Conservation (phyloP, 2,888 invertebrate species). For the Deladenus siricidicola region DNA sequence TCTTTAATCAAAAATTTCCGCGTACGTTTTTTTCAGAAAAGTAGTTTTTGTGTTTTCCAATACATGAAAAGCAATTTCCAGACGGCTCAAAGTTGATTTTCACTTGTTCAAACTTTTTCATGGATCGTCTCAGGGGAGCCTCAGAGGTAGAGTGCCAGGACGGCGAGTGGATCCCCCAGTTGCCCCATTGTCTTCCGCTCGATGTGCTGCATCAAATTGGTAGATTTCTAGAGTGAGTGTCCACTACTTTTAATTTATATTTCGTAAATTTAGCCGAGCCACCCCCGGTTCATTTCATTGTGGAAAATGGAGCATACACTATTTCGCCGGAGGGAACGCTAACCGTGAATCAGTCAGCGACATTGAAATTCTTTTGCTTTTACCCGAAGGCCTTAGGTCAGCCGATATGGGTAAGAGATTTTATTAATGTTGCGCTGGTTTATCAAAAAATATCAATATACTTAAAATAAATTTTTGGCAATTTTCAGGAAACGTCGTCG, state of each 20-base stretch:
- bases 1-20: conserved; percentile 47
- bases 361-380: conserved; percentile 46
- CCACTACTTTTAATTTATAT: not conserved
- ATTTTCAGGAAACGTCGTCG: conserved; percentile 44
- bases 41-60: not conserved
- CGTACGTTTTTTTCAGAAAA: conserved; percentile 13
- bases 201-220: conserved; percentile 14
- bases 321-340: conserved; percentile 40
- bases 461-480: not conserved
- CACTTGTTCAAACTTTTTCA: conserved; percentile 40
- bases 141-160: conserved; percentile 22
- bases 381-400: conserved; percentile 29
- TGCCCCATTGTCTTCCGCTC: conserved; percentile 25
- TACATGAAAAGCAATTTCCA: conserved; percentile 6
- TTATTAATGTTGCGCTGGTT: not conserved
- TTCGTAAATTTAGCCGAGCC: conserved; percentile 28
- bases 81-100: conserved; percentile 37
- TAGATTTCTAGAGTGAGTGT: not conserved
- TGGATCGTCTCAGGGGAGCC: conserved; percentile 29
- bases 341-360: conserved; percentile 44
- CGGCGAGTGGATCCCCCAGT: conserved; percentile 32
- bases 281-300: conserved; percentile 44
- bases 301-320: conserved; percentile 41
- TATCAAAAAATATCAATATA: not conserved
- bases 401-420: conserved; percentile 38